Base-by-base conservation (phyloP, 2,888 invertebrate genomes). In the Yponomeuta evonymella region DNA sequence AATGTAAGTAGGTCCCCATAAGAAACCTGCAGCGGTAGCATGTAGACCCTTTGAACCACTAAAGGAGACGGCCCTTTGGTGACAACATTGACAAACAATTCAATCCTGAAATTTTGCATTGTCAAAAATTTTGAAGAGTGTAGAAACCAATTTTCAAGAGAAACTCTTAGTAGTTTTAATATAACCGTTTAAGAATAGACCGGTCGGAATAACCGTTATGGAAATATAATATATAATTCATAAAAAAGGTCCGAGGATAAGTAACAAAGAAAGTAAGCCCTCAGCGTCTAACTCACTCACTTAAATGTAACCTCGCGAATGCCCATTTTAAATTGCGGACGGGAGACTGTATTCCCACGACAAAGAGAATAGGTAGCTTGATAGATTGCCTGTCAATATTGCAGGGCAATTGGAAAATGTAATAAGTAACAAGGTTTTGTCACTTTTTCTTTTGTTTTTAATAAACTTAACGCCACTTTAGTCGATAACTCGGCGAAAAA, bases 221-320 rank as follows among this genome's bases (percentile, higher is more conserved):
- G 15, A 58, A 58, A 58, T 58, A 58, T 58, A 15, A 58, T 58
- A 58, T 58, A 58, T 58, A 58, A 58, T 58, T 58, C 51, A 58
- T 4, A 12, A 58, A 58, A 58, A 58, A 58, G 51, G 51, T 58
- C 51, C 51, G 51, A 58, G 51, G 51, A 58, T 58, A 58, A 58
- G 51, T 58, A 15, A 58, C 51, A 58, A 58, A 58, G 51, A 58
- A 58, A 58, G 15, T 58, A 58, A 58, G 51, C 51, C 51, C 51
- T 58, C 51, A 15, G 15, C 15, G 15, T 58, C 15, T 58, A 58
- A 58, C 51, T 58, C 51, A 58, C 51, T 58, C 51, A 58, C 51
- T 51, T 58, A 58, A 3, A 58, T 58, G 51, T 58, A 58, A 15
- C 51, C 51, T 58, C 15, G 51, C 15, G 51, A 12, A 12, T 15